These are phyloP conservation scores for Brenthis ino DNA, from an alignment of 2,888 invertebrate species.

Conservation along the genomic window DNA sequence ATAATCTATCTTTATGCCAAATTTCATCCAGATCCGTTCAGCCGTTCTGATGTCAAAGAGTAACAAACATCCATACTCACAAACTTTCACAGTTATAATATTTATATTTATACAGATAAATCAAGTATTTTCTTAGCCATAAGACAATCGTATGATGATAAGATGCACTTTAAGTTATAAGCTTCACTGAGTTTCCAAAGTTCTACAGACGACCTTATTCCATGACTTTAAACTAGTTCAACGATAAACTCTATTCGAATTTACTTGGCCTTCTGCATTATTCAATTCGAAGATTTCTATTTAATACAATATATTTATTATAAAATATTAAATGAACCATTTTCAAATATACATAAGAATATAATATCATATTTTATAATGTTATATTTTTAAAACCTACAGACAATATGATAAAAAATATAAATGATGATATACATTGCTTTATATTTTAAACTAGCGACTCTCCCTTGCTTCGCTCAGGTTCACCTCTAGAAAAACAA, in stretches of 20 bases:
- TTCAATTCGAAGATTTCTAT: conserved; percentile 47
- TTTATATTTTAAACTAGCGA: too few relatives aligned
- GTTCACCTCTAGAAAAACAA: too few relatives aligned
- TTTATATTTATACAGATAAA: too few relatives aligned
- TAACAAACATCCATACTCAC: too few relatives aligned
- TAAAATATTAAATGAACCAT: conserved; percentile 6
- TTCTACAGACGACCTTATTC: conserved; percentile 65
- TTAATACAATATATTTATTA: conserved; percentile 28
- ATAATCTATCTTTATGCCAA: too few relatives aligned
- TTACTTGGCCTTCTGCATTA: conserved; percentile 53
- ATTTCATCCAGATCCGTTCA: too few relatives aligned
- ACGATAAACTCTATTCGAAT: conserved; percentile 60
- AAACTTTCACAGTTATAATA: too few relatives aligned
- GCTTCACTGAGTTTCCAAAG: conserved; percentile 62
- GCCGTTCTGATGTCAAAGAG: too few relatives aligned
- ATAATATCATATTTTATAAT: neutral
- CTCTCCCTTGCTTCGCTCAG: too few relatives aligned
- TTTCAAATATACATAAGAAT: neutral
- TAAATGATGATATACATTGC: too few relatives aligned
- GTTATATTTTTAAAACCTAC: too few relatives aligned
- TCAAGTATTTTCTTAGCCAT: neutral
- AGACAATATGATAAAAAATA: too few relatives aligned
- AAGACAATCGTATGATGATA: neutral
- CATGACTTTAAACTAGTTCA: conserved; percentile 68
- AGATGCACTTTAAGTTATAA: conserved; percentile 50